Evolutionary conservation across 2,888 invertebrate species (phyloP), one percentile per base, ranked within the genome.

Genomic region (Scrobipalpa atriplicella): DNA sequence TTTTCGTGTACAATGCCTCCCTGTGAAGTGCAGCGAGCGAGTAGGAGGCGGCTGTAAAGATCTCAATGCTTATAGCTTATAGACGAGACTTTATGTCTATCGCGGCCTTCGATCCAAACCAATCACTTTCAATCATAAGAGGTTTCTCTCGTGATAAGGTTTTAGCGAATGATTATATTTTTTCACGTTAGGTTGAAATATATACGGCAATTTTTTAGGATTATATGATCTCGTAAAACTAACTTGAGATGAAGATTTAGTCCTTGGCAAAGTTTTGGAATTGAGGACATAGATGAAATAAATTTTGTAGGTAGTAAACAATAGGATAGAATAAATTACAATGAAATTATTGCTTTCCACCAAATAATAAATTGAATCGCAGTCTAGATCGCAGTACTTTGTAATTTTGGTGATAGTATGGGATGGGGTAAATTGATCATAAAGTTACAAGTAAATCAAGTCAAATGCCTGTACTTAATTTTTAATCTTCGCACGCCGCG

Each of bases 21-120:
- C 77, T 79, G 76, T 76, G 77, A 81, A 87, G 85, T 91, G 90
- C 90, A 90, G 80, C 81, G 78, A 81, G 79, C 82, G 39, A 29
- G 19, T 52, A 51, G 19, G 60, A 63, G 29, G 36, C 64, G 19
- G 21, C 70, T 65, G 72, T 75, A 75, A 73, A 75, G 70, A 75
- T 74, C 69, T 69, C 73, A 75, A 73, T 73, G 71, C 67, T 61
- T 70, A 71, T 71, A 77, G 70, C 67, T 61, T 70, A 71, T 71
- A 77, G 70, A 75, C 72, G 66, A 71, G 72, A 72, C 69, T 72
- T 70, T 69, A 69, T 70, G 72, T 64, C 7, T 68, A 64, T 60
- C 66, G 60, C 47, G 21, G 29, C 41, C 16, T 41, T 43, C 36
- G 43, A 43, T 43, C 62, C 38, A 19, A 41, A 58, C 38, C 61